phyloP scores from a whole-genome alignment of 2,888 invertebrate species.

The Drosophila siamana region DNA sequence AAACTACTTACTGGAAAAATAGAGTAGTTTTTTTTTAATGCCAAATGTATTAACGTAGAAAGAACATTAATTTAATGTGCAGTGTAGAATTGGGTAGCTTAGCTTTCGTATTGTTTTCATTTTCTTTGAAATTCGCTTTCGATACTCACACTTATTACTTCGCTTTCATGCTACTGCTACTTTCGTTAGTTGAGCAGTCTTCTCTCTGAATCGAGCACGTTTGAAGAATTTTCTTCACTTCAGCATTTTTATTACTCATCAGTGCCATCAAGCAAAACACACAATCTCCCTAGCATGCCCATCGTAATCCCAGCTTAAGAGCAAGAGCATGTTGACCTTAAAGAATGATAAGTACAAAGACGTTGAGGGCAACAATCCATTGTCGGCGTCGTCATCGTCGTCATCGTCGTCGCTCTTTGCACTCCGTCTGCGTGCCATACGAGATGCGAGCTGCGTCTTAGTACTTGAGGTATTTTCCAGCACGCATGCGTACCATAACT shows the following conservation, averaged over 20 bases:
- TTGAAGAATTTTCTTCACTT: not conserved
- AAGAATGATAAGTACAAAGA: slow-evolving; percentile 35
- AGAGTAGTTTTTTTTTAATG: too few species aligned
- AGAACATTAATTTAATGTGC: too few species aligned
- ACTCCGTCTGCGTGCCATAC: slow-evolving; percentile 23
- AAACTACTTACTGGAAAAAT: too few species aligned
- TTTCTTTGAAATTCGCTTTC: too few species aligned
- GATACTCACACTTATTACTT: not conserved
- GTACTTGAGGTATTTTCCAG: slow-evolving; percentile 48
- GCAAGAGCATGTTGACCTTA: slow-evolving; percentile 30
- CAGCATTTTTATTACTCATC: slow-evolving; percentile 27
- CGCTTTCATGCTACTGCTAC: not conserved
- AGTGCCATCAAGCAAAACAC: slow-evolving; percentile 4
- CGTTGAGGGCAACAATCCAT: slow-evolving; percentile 32
- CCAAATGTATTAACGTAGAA: too few species aligned
- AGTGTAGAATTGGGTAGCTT: too few species aligned
- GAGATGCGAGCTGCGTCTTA: slow-evolving; percentile 17
- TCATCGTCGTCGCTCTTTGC: slow-evolving; percentile 7
- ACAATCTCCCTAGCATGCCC: slow-evolving; percentile 10
- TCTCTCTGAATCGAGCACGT: not conserved
- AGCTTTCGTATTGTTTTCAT: too few species aligned
- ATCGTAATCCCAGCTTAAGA: slow-evolving; percentile 35
- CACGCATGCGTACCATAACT: slow-evolving; percentile 78
- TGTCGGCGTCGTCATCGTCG: slow-evolving; percentile 19
- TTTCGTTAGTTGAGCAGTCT: not conserved